Percentiles rank a stretch among this genome's conserved stretches.
Evolutionary conservation across 1,140 invertebrate genomes (phyloP).

Genomic region (Aphelenchoides besseyi): DNA sequence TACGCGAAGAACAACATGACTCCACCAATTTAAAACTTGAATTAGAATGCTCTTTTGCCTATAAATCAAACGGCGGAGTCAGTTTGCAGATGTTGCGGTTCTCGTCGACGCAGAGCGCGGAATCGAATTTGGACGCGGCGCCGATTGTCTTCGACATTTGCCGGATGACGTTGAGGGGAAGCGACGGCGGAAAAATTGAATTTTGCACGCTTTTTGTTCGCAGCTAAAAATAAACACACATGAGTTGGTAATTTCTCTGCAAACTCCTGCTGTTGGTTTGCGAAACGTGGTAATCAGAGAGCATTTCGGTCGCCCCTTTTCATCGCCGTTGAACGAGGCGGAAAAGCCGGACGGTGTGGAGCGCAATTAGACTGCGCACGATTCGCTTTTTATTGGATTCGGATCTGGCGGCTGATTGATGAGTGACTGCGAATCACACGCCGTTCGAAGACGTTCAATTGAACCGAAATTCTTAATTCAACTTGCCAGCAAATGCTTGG

Average conservation of each 20-base stretch:
- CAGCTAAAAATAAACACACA: too few species aligned
- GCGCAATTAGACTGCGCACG: not conserved
- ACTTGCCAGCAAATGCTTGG: too few species aligned
- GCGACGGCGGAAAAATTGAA: not conserved
- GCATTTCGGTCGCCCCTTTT: not conserved
- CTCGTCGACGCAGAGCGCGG: too few species aligned
- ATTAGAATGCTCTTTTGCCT: not conserved
- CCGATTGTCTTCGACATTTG: not conserved
- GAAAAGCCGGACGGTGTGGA: not conserved
- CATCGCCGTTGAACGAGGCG: not conserved
- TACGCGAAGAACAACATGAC: not conserved
- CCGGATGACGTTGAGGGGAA: not conserved
- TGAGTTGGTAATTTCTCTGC: too few species aligned
- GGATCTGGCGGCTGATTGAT: not conserved
- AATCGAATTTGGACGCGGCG: not conserved
- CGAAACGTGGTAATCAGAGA: too few species aligned
- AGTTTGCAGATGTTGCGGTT: too few species aligned
- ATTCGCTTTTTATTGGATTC: not conserved
- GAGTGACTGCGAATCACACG: not conserved
- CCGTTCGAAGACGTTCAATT: not conserved
- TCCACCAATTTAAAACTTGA: not conserved
- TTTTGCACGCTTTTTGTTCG: not conserved
- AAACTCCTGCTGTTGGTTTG: too few species aligned
- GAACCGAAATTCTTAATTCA: not conserved
- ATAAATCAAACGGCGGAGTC: constrained; percentile 1